Evolutionary conservation across 2,113 vertebrate genomes (phyloP).

Genomic region (Psammodynastes pulverulentus): DNA sequence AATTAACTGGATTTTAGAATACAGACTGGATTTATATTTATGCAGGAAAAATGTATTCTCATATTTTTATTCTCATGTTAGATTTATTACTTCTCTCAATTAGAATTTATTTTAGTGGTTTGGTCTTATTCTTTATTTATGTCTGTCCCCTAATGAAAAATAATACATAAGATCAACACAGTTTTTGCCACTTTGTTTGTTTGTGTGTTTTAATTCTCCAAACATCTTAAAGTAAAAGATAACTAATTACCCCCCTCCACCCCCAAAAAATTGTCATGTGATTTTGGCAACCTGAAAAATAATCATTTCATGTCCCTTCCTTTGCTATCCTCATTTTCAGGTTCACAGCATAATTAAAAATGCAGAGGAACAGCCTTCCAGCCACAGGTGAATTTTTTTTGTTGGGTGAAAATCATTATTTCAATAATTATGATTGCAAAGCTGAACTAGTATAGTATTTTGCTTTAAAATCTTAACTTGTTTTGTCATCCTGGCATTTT

Average conservation of each 20-base stretch:
- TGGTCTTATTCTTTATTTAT: conserved; percentile 71
- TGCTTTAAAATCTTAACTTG: background rate
- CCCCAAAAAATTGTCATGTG: conserved; percentile 57
- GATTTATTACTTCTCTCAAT: conserved; percentile 61
- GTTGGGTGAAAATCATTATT: conserved; percentile 46
- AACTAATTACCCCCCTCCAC: conserved; percentile 56
- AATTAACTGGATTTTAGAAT: conserved; percentile 71
- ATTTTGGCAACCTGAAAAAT: conserved; percentile 62
- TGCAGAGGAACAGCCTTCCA: conserved; percentile 48
- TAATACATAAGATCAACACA: conserved; percentile 72
- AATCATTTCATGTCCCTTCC: conserved; percentile 57
- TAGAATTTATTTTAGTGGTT: conserved; percentile 71
- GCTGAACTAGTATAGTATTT: background rate
- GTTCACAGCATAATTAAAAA: conserved; percentile 56
- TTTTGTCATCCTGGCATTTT: background rate
- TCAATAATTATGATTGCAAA: background rate
- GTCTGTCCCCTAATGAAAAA: conserved; percentile 69
- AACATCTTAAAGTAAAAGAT: conserved; percentile 53
- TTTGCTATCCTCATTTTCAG: conserved; percentile 51
- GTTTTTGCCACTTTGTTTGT: conserved; percentile 54
- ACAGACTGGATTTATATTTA: conserved; percentile 71
- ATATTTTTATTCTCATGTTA: conserved; percentile 69
- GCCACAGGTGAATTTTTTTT: conserved; percentile 35
- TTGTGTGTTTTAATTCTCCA: conserved; percentile 63
- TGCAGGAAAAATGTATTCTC: conserved; percentile 69